Evolutionary conservation across 2,113 vertebrate species (phyloP), one percentile per base, ranked within the genome.

Genomic region (Euleptes europaea): DNA sequence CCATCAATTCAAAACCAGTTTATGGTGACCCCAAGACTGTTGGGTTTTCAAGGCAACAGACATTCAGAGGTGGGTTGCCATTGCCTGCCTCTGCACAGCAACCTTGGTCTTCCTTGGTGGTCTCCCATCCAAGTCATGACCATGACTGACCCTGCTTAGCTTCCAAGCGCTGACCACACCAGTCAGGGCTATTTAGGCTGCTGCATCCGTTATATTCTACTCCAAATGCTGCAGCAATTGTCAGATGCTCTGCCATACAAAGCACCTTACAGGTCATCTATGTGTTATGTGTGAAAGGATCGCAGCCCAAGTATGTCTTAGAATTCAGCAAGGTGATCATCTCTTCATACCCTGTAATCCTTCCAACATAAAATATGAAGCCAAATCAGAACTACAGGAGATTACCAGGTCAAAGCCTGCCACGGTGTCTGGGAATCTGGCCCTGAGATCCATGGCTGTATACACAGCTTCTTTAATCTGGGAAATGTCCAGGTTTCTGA

Each of bases 321-420:
- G 19, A 19, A 7, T 6, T 49, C 44, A 40, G 0, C 1, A 26
- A 17, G 8, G 28, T 13, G 67, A 84, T 8, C 11, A 80, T 33
- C 1, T 1, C 67, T 23, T 71, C 54, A 15, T 9, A 19, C 12
- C 28, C 51, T 47, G 67, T 14, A 38, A 7, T 78, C 33, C 44
- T 60, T 84, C 57, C 35, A 76, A 44, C 75, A 84, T 86, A 90
- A 91, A 85, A 0, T 0, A 0, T 1, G 49, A 78, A 92, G 49
- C 44, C 86, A 78, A 54, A 13, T 44, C 85, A 94, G 60, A 84
- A 93, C 87, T 21, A 49, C 1, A 60, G 38, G 1, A 31, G 2
- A 28, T 97, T 94, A 99, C 98, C 97, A 99, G 89, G 90, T 98
- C 98, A 87, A 99, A 99, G 7, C 98, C 98, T 70, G 97, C 97